A percentile compares a stretch with the other conserved stretches of the same genome.
Evolutionary conservation across 1,140 invertebrate genomes (phyloP).

Genomic region (Mizuhopecten yessoensis): DNA sequence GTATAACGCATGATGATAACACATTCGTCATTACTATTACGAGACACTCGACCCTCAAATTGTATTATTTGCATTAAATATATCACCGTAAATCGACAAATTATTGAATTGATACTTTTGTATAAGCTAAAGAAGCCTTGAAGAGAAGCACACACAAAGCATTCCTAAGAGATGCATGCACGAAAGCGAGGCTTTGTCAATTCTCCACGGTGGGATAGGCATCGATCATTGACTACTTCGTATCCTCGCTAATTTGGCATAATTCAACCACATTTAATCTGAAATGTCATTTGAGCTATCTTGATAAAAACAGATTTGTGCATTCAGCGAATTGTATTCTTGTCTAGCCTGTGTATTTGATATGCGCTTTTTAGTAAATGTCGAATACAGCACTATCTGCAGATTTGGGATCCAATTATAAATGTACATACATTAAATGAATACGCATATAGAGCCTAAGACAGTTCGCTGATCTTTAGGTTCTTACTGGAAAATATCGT

Average conservation of each 20-base stretch:
- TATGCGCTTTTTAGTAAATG: not conserved
- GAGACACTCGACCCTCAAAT: not conserved
- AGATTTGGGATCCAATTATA: not conserved
- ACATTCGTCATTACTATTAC: not conserved
- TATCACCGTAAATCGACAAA: not conserved
- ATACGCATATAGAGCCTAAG: too few species aligned
- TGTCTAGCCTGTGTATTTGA: not conserved
- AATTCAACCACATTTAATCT: constrained; percentile 4
- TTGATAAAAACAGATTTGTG: not conserved
- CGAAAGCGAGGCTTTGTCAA: not conserved
- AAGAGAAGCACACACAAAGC: not conserved
- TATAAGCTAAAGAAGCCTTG: not conserved
- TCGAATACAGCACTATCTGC: not conserved
- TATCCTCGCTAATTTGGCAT: constrained; percentile 29
- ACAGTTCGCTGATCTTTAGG: too few species aligned
- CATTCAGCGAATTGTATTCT: not conserved
- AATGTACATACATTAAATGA: too few species aligned
- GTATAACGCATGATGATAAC: not conserved
- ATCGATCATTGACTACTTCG: not conserved
- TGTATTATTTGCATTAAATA: not conserved
- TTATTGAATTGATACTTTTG: not conserved
- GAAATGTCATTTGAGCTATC: constrained; percentile 22
- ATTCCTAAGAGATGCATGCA: not conserved
- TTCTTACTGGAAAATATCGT: too few species aligned
- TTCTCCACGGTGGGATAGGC: not conserved